These are phyloP conservation scores for Pseudorhombus dupliciocellatus DNA, from an alignment of 2,113 vertebrate species.

Conservation along the genomic window DNA sequence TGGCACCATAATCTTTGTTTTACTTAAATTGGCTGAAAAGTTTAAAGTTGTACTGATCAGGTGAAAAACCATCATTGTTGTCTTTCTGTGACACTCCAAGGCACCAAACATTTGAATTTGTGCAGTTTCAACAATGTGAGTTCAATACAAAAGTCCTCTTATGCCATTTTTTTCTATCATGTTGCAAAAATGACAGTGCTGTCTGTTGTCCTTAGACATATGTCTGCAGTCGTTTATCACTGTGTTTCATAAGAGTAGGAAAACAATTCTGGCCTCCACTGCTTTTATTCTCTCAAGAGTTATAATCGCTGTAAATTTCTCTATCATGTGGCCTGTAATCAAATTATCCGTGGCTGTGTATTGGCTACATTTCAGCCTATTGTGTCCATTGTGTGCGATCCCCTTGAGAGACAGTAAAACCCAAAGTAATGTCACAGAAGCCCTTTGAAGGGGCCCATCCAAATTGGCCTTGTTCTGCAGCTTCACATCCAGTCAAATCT, in stretches of 20 bases:
- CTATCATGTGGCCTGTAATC: conserved; percentile 57
- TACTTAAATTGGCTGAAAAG: background rate
- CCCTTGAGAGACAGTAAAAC: conserved; percentile 58
- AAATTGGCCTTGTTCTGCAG: conserved; percentile 63
- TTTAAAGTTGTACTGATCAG: no score
- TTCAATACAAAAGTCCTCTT: background rate
- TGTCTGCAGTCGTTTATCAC: conserved; percentile 34
- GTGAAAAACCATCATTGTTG: background rate
- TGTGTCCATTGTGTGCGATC: conserved; percentile 57
- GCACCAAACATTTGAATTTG: background rate
- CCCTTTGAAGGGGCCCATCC: conserved; percentile 55
- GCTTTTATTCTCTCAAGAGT: conserved; percentile 49
- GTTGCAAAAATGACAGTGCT: background rate
- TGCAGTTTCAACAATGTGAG: background rate
- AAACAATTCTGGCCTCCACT: conserved; percentile 41
- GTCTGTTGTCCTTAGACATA: background rate
- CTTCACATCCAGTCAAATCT: conserved; percentile 66
- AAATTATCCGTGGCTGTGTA: conserved; percentile 59
- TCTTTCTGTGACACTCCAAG: background rate
- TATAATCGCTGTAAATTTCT: conserved; percentile 66
- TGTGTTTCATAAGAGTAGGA: conserved; percentile 51
- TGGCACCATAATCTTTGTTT: background rate
- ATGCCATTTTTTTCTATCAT: background rate
- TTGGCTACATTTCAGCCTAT: conserved; percentile 60
- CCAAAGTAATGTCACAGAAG: conserved; percentile 39